A percentile compares a stretch with the other conserved stretches of the same genome.
phyloP scores from a whole-genome alignment of 2,797 vertebrate genomes.

The Bovichtus diacanthus region DNA sequence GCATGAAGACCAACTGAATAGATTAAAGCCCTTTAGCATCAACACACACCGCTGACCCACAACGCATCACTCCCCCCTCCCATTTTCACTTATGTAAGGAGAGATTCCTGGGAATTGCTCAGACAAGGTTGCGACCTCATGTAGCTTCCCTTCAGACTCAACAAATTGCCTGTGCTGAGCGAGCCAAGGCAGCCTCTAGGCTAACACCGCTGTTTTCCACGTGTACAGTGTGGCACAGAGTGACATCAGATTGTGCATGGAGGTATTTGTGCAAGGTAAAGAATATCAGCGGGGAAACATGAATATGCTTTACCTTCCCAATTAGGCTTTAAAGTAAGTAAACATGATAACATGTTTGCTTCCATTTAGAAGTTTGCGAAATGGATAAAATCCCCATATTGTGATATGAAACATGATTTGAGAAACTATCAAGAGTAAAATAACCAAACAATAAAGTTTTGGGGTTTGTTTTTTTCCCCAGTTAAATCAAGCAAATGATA shows the following conservation, averaged over 20 bases:
- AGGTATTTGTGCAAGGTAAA: neutral
- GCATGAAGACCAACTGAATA: conserved; percentile 3
- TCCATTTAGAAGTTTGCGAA: no score
- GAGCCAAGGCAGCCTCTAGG: conserved; percentile 30
- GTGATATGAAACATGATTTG: neutral
- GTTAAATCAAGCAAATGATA: neutral
- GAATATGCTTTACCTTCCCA: neutral
- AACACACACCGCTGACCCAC: conserved; percentile 42
- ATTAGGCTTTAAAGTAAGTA: no score
- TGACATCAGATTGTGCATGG: neutral
- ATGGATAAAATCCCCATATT: neutral
- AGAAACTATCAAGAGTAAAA: neutral
- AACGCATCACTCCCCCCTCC: neutral
- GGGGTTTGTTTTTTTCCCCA: neutral
- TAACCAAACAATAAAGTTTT: neutral
- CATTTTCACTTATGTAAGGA: conserved; percentile 53
- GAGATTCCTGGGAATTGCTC: conserved; percentile 67
- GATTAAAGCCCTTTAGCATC: conserved; percentile 35
- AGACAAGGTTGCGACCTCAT: conserved; percentile 56
- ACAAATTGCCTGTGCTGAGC: conserved; percentile 51
- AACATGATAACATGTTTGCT: neutral
- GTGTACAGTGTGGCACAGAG: conserved; percentile 8
- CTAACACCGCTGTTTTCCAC: conserved; percentile 13
- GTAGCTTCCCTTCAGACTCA: conserved; percentile 66
- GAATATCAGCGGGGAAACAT: neutral